These are phyloP conservation scores for Montipora cactus DNA, from an alignment of 64 coral and sea anemone species.

Conservation along the genomic window DNA sequence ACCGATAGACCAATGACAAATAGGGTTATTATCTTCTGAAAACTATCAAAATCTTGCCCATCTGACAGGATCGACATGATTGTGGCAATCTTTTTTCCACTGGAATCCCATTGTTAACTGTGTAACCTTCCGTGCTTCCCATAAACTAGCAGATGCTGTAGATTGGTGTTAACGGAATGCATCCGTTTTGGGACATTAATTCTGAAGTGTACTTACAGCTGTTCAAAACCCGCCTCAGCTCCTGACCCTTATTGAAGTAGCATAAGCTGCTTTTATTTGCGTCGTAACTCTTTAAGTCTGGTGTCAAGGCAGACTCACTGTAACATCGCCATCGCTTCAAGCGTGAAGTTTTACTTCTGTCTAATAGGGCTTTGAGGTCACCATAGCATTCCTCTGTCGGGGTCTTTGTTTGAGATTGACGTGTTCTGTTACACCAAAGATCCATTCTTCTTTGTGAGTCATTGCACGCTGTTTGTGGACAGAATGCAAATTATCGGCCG, in stretches of 20 bases:
- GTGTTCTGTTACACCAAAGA: background rate
- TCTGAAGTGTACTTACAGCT: background rate
- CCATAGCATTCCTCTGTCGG: background rate
- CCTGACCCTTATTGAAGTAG: background rate
- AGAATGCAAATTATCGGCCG: background rate
- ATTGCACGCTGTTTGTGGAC: background rate
- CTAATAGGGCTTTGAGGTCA: background rate
- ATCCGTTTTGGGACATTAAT: too few relatives aligned
- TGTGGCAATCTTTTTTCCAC: too few relatives aligned
- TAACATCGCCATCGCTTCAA: constrained; percentile 6
- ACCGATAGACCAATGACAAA: too few relatives aligned
- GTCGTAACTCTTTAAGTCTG: constrained; percentile 14
- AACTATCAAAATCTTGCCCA: too few relatives aligned
- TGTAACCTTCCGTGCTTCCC: too few relatives aligned
- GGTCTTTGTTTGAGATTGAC: background rate
- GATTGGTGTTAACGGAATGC: too few relatives aligned
- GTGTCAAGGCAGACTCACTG: background rate
- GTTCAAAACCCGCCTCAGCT: background rate
- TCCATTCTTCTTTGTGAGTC: constrained; percentile 1
- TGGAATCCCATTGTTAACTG: too few relatives aligned
- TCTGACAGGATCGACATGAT: too few relatives aligned
- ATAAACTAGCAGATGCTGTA: too few relatives aligned
- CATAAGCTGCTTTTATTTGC: background rate
- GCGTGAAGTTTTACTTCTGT: background rate
- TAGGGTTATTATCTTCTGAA: too few relatives aligned